Conservation (phyloP, 1,140 invertebrate species). For the Pogonomyrmex californicus region DNA sequence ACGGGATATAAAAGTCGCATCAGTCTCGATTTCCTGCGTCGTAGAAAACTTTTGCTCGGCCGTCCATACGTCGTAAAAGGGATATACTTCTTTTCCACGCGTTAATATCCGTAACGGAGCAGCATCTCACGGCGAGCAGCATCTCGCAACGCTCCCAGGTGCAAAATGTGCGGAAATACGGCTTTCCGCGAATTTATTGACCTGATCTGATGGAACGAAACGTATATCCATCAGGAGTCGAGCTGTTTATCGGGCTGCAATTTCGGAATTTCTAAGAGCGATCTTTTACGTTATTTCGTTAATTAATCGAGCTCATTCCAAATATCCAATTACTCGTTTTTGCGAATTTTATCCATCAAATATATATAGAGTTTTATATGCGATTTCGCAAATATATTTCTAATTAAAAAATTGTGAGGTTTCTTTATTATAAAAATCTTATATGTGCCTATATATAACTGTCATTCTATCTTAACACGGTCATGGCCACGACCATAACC, state of each 20-base stretch:
- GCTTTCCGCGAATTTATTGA: conserved; percentile 27
- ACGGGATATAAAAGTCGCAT: conserved; percentile 69
- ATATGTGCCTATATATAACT: background rate
- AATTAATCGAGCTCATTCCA: background rate
- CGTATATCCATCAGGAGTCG: conserved; percentile 12
- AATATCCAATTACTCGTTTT: background rate
- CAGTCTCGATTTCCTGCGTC: conserved; percentile 65
- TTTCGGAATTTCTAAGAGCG: background rate
- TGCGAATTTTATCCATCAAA: background rate
- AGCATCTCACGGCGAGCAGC: conserved; percentile 34
- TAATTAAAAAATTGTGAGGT: background rate
- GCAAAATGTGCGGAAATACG: conserved; percentile 36
- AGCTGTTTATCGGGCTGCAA: conserved; percentile 1
- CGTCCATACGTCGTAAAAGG: conserved; percentile 25
- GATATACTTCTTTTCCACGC: conserved; percentile 59
- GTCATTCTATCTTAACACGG: background rate
- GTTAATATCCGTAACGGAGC: conserved; percentile 66
- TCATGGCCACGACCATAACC: too few species aligned
- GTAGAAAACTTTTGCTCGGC: conserved; percentile 61
- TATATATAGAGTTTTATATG: background rate
- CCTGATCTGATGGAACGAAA: conserved; percentile 1
- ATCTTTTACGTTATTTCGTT: conserved; percentile 11
- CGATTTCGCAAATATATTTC: background rate
- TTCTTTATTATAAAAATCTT: background rate
- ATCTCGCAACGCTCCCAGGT: background rate